Base-by-base conservation (phyloP, 2,888 invertebrate species). In the Macropis europaea region DNA sequence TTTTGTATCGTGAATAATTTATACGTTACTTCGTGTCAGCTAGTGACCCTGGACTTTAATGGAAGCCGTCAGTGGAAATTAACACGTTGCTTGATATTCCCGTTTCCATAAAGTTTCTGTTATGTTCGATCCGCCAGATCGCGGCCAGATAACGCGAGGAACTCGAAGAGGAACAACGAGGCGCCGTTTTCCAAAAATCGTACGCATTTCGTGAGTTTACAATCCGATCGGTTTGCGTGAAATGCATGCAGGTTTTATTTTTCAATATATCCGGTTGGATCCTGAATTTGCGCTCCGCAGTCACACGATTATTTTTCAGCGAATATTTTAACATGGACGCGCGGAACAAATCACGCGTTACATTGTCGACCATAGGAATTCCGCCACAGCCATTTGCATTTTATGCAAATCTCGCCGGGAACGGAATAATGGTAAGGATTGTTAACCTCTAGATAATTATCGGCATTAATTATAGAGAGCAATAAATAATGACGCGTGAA, bases 381-480 rank as follows among this genome's bases (percentile, higher is more conserved):
- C 11, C 13, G 6, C 26, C 42, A 34, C 2, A n/a, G 26, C 6
- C 9, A 19, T 53, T 54, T 62, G 5, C 5, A 34, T 52, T 40
- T 42, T 13, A 7, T 34, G 13, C 9, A 34, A 40, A 40, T 30
- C 11, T 30, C 13, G 4, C n/a, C 1, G 4, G n/a, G 22, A 40
- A 9, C 30, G 1, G 7, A 30, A 19, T 32, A 43, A 42, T 11
- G 34, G 19, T 36, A 43, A 36, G 36, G 53, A 34, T 54, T 22
- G 22, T 54, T 45, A 22, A 22, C 22, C 36, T 43, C 24, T 9
- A 2, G 36, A 36, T 47, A 47, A 45, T 57, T 47, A 36, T 47
- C n/a, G 6, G 6, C 13, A 1, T 43, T 43, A 22, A 22, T 43
- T 32, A 43, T 19, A 7, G 17, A 45, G 34, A 13, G 28, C 28